Evolutionary conservation across 2,797 vertebrate species (phyloP), one percentile per base, ranked within the genome.

Genomic region (Spinibarbus caldwelli): DNA sequence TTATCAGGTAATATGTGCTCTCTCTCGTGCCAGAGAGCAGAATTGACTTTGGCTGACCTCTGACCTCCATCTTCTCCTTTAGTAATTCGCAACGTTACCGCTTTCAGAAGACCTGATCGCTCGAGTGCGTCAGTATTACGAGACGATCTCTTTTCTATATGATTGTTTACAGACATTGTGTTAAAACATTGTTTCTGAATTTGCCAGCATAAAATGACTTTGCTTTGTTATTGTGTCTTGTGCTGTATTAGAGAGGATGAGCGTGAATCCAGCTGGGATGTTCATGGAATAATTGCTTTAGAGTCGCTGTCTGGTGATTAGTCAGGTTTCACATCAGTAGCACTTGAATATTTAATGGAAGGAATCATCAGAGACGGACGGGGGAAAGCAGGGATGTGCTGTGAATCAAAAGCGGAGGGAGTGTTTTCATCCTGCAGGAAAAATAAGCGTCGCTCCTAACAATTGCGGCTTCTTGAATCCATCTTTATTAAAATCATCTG

Each of bases 401-500:
- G 49, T 41, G 64, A 57, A 86, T 85, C 80, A 88, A 88, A 91
- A 86, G 87, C 45, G 26, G 21, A 57, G 43, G 64, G 26, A 71
- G 52, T 3, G 68, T 82, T 87, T 89, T 87, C 43, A 87, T 89
- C 82, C 29, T 21, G 10, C 21, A n/a, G 68, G 78, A 43, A 59
- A 66, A 78, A 85, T 68, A 77, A 26, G 45, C 45, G 17, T 36
- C 4, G 17, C 78, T 87, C 45, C 66, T 87, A 88, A 84, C 83
- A 87, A 89, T 86, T 87, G 79, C 79, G 34, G 54, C 86, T 83
- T 76, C 67, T 49, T 29, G 82, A 88, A 87, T 91, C 68, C 36
- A 41, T 86, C 86, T 89, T 85, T 88, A 90, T 89, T 90, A 90
- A 88, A 88, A 88, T 89, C 82, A 83, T 87, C 89, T 86, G 70